These are phyloP conservation scores for Chrysogorgia sp. DNA, from an alignment of 92 coral and sea anemone genomes.

Conservation along the genomic window DNA sequence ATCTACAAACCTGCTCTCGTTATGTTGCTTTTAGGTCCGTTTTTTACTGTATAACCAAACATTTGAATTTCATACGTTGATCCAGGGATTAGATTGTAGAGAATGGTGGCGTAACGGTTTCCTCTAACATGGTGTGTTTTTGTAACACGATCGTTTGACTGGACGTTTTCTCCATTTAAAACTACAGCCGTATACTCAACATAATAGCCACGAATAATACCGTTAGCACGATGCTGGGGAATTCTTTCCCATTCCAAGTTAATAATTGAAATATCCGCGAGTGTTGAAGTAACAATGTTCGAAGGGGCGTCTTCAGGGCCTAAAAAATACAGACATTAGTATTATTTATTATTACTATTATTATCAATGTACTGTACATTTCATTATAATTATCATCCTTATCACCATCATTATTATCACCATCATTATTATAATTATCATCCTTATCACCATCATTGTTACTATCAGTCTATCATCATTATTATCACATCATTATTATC, in stretches of 20 bases:
- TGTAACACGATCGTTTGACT: background rate
- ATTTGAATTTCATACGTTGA: slow-evolving; percentile 27
- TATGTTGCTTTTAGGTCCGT: slow-evolving; percentile 24
- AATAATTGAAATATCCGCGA: slow-evolving; percentile 14
- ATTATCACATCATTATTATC: too few species aligned
- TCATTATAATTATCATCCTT: too few species aligned
- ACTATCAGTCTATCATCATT: too few species aligned
- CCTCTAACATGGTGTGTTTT: slow-evolving; percentile 21
- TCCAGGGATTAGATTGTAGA: slow-evolving; percentile 26
- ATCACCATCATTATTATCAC: too few species aligned
- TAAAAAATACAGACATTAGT: background rate
- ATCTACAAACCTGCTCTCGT: background rate
- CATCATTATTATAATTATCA: too few species aligned
- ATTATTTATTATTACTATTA: background rate
- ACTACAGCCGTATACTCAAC: slow-evolving; percentile 29
- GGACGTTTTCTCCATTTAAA: slow-evolving; percentile 5
- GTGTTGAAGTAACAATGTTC: background rate
- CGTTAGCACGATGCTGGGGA: slow-evolving; percentile 34
- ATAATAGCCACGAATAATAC: slow-evolving; percentile 44
- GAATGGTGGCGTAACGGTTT: slow-evolving; percentile 34
- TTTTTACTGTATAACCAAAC: slow-evolving; percentile 30
- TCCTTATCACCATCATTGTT: too few species aligned
- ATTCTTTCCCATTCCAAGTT: slow-evolving; percentile 42
- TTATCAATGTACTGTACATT: too few species aligned
- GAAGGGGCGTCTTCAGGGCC: slow-evolving; percentile 29